These are phyloP conservation scores for Ferdinandea cuprea DNA, from an alignment of 2,888 invertebrate genomes.

Conservation along the genomic window DNA sequence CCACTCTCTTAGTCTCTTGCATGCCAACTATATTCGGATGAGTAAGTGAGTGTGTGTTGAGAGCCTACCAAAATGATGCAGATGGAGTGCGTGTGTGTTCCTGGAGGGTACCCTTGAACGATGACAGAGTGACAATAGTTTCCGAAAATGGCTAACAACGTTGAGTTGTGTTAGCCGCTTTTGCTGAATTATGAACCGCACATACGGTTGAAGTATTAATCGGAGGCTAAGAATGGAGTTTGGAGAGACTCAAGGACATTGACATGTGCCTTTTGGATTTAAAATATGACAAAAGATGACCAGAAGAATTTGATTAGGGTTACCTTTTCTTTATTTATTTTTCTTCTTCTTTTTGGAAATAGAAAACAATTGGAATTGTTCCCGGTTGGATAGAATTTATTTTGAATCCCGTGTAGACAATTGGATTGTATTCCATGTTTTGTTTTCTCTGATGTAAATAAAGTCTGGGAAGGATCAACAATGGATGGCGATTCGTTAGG, in stretches of 20 bases:
- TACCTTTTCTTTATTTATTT: background rate
- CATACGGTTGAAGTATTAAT: conserved; percentile 42
- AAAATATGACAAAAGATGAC: background rate
- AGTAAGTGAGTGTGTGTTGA: background rate
- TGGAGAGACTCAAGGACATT: conserved; percentile 11
- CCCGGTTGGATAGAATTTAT: too few relatives aligned
- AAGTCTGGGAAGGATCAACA: too few relatives aligned
- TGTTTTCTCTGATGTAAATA: too few relatives aligned
- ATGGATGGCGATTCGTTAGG: too few relatives aligned
- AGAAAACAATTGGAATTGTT: too few relatives aligned
- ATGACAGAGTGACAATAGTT: conserved; percentile 68
- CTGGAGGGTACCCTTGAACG: conserved; percentile 44
- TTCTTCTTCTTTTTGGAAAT: too few relatives aligned
- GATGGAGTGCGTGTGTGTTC: conserved; percentile 29
- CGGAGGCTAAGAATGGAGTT: conserved; percentile 6
- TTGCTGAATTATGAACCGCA: conserved; percentile 57
- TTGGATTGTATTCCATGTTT: too few relatives aligned
- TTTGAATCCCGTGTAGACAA: too few relatives aligned
- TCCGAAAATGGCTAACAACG: conserved; percentile 57
- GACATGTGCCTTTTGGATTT: conserved; percentile 42
- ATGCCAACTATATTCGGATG: background rate
- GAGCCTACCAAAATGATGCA: conserved; percentile 11
- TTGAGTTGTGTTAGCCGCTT: conserved; percentile 33
- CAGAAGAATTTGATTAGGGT: conserved; percentile 26
- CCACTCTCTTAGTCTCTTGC: background rate